Conservation (phyloP, 1,140 invertebrate genomes). For the Anadara kagoshimensis region DNA sequence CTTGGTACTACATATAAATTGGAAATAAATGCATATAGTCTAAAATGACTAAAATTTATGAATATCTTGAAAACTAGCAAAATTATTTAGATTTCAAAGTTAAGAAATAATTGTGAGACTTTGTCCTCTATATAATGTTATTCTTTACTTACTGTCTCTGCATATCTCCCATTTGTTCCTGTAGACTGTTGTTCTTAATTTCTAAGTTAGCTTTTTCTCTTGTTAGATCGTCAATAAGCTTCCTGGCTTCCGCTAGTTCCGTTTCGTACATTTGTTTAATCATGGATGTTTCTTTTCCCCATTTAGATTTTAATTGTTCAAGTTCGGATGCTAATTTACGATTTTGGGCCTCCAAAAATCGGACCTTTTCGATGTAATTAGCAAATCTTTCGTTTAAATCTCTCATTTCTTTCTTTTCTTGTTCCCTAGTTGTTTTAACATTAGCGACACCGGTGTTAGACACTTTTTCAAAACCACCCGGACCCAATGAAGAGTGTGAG, state of each 20-base stretch:
- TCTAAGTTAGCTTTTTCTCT: constrained; percentile 68
- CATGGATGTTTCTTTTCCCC: constrained; percentile 74
- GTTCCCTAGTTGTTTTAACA: constrained; percentile 73
- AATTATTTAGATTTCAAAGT: too few relatives aligned
- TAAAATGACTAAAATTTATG: too few relatives aligned
- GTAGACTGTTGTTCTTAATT: constrained; percentile 59
- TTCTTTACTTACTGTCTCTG: constrained; percentile 67
- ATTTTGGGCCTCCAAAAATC: constrained; percentile 76
- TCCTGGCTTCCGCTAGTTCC: constrained; percentile 71
- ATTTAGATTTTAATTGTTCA: constrained; percentile 70
- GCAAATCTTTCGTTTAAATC: constrained; percentile 76
- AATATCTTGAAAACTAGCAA: too few relatives aligned
- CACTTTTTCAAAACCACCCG: constrained; percentile 61
- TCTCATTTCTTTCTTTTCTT: constrained; percentile 76
- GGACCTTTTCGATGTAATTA: constrained; percentile 77
- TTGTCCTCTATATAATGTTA: too few relatives aligned
- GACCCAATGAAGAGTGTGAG: constrained; percentile 33
- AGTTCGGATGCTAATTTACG: constrained; percentile 75
- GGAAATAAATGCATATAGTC: too few relatives aligned
- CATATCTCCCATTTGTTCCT: constrained; percentile 66
- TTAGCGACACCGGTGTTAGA: constrained; percentile 68
- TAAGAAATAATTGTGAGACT: too few relatives aligned
- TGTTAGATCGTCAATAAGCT: constrained; percentile 68
- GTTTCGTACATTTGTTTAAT: constrained; percentile 76
- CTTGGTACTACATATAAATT: too few relatives aligned